Conservation (phyloP, 2,888 invertebrate genomes). For the Sinelater perroti region DNA sequence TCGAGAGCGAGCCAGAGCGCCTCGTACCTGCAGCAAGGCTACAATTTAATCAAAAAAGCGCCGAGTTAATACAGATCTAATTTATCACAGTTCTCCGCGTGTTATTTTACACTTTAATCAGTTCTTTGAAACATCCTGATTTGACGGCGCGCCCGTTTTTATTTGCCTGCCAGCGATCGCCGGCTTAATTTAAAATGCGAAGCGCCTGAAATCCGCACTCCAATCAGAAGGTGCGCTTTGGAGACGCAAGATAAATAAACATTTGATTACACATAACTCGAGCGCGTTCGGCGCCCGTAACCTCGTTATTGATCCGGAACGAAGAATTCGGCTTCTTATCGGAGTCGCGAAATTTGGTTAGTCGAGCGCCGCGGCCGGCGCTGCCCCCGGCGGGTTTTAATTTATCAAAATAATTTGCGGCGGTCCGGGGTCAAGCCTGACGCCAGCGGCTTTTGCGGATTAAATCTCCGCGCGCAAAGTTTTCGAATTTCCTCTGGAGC, state of each 20-base stretch:
- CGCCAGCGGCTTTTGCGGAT: no score
- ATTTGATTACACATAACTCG: slow-evolving; percentile 31
- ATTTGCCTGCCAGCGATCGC: slow-evolving; percentile 32
- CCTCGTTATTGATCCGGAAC: slow-evolving; percentile 15
- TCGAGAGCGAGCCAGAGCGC: no score
- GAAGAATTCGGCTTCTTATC: slow-evolving; percentile 5
- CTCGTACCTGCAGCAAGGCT: no score
- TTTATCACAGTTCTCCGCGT: slow-evolving; percentile 32
- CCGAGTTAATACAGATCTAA: slow-evolving; percentile 25
- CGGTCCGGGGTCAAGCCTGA: no score
- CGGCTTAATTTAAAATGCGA: slow-evolving; percentile 37
- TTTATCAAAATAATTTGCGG: no score
- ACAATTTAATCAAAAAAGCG: slow-evolving; percentile 3
- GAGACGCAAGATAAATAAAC: slow-evolving; percentile 27
- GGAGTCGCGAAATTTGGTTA: slow-evolving; percentile 2
- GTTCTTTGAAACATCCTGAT: slow-evolving; percentile 36
- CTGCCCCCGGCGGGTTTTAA: no score
- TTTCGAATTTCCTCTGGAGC: no score
- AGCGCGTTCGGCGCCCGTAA: slow-evolving; percentile 6
- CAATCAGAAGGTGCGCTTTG: slow-evolving; percentile 23
- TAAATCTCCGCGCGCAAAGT: no score
- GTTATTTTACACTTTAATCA: slow-evolving; percentile 37
- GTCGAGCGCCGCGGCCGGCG: no score
- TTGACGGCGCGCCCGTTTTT: slow-evolving; percentile 31
- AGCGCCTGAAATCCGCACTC: slow-evolving; percentile 14